phyloP scores from a whole-genome alignment of 2,797 vertebrate species.

The Limnodromus scolopaceus region DNA sequence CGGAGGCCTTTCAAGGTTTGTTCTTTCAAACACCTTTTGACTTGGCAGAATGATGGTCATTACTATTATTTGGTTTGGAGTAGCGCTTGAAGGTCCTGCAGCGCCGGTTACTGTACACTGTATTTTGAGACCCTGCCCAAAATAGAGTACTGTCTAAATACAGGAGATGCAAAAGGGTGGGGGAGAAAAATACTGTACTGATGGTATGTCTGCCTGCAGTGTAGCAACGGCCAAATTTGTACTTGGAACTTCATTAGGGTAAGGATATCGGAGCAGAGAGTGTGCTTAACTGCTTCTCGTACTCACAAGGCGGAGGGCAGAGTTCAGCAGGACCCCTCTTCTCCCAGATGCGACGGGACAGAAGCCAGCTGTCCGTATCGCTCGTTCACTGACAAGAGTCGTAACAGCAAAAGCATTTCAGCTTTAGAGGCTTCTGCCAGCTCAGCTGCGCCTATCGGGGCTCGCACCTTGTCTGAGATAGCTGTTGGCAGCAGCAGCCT shows the following conservation, averaged over 20 bases:
- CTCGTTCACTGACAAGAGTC: background rate
- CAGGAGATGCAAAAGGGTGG: background rate
- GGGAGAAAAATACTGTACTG: background rate
- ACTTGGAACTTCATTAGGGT: conserved; percentile 44
- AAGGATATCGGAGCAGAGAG: background rate
- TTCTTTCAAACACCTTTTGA: conserved; percentile 1
- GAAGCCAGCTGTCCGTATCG: conserved; percentile 37
- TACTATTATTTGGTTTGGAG: conserved; percentile 32
- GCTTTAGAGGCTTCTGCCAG: conserved; percentile 22
- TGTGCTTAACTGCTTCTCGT: background rate
- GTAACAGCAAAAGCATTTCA: conserved; percentile 6
- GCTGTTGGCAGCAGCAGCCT: background rate
- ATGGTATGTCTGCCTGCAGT: background rate
- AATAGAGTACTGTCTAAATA: background rate
- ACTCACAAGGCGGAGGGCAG: background rate
- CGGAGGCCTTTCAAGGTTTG: conserved; percentile 7
- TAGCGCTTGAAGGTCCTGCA: background rate
- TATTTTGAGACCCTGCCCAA: conserved; percentile 10
- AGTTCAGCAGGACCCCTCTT: conserved; percentile 29
- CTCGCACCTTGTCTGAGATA: conserved; percentile 52
- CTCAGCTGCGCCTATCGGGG: background rate
- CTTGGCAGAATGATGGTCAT: background rate
- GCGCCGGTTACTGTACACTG: background rate
- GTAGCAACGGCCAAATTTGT: conserved; percentile 27
- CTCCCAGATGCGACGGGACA: background rate